Percentiles rank a stretch among this genome's conserved stretches.
Conservation (phyloP, 2,888 invertebrate species). For the Meteorus cinctellus region DNA sequence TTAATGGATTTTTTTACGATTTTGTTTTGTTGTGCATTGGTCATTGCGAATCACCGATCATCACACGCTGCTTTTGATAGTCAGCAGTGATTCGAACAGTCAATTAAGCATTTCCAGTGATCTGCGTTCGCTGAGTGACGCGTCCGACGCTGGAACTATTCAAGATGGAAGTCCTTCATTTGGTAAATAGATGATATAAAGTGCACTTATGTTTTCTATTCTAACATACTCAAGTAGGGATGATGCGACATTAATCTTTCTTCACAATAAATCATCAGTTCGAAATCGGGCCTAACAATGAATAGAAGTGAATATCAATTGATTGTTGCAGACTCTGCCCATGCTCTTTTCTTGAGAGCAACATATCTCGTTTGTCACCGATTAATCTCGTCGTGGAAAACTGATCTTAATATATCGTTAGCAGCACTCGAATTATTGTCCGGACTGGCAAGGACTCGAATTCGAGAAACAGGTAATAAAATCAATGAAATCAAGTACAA, state of each 20-base stretch:
- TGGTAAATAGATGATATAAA: conserved; percentile 67
- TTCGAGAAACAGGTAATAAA: conserved; percentile 87
- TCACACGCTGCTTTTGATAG: conserved; percentile 62
- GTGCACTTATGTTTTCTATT: conserved; percentile 44
- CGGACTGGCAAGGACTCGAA: conserved; percentile 91
- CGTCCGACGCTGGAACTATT: conserved; percentile 71
- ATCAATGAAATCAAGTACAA: conserved; percentile 18
- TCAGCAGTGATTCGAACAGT: conserved; percentile 73
- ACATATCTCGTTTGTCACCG: conserved; percentile 96
- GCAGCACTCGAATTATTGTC: conserved; percentile 94
- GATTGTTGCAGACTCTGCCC: conserved; percentile 82
- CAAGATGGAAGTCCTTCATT: conserved; percentile 72
- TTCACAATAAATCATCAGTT: neutral
- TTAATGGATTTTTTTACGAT: conserved; percentile 56
- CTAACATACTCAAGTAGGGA: conserved; percentile 3
- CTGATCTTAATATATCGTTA: conserved; percentile 93
- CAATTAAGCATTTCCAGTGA: conserved; percentile 74
- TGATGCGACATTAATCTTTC: conserved; percentile 31
- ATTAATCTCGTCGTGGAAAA: conserved; percentile 96
- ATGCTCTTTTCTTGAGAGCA: conserved; percentile 92
- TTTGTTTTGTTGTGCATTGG: conserved; percentile 67
- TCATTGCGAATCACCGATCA: conserved; percentile 62
- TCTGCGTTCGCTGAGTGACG: conserved; percentile 71
- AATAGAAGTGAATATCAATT: conserved; percentile 20
- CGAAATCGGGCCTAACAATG: neutral